Evolutionary conservation across 2,113 vertebrate genomes (phyloP).

Genomic region (Tor tambroides): DNA sequence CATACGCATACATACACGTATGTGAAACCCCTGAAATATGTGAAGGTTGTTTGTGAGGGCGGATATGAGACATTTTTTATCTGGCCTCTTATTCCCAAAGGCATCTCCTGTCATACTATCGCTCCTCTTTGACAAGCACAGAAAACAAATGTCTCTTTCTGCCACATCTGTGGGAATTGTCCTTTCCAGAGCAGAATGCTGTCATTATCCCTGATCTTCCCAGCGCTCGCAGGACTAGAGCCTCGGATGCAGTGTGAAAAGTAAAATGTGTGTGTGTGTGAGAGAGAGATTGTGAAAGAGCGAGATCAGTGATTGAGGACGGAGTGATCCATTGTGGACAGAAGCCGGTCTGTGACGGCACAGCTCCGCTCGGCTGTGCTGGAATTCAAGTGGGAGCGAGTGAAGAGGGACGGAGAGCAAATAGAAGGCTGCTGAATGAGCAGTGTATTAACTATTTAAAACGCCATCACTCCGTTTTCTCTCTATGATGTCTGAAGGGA

Average conservation of each 20-base stretch:
- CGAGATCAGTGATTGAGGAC: constrained; percentile 71
- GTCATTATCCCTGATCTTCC: constrained; percentile 72
- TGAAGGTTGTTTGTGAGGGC: constrained; percentile 10
- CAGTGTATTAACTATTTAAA: constrained; percentile 54
- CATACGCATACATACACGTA: background rate
- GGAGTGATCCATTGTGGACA: constrained; percentile 61
- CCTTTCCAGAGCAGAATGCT: constrained; percentile 72
- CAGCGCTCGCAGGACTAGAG: constrained; percentile 52
- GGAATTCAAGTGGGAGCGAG: constrained; percentile 66
- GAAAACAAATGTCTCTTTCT: constrained; percentile 72
- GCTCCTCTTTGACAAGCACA: constrained; percentile 35
- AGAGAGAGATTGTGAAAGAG: constrained; percentile 65
- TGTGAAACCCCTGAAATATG: constrained; percentile 10
- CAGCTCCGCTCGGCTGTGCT: constrained; percentile 43
- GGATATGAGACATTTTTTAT: background rate
- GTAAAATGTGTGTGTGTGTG: constrained; percentile 61
- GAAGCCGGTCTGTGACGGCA: constrained; percentile 46
- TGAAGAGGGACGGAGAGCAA: constrained; percentile 51
- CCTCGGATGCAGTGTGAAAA: constrained; percentile 51
- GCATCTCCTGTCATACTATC: constrained; percentile 7
- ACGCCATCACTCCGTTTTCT: constrained; percentile 71
- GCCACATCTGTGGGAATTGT: constrained; percentile 78
- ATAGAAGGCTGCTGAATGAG: constrained; percentile 57
- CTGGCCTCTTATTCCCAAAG: constrained; percentile 18
- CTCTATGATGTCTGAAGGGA: constrained; percentile 43